phyloP scores from a whole-genome alignment of 2,113 vertebrate genomes.

The Paradisaea rubra region DNA sequence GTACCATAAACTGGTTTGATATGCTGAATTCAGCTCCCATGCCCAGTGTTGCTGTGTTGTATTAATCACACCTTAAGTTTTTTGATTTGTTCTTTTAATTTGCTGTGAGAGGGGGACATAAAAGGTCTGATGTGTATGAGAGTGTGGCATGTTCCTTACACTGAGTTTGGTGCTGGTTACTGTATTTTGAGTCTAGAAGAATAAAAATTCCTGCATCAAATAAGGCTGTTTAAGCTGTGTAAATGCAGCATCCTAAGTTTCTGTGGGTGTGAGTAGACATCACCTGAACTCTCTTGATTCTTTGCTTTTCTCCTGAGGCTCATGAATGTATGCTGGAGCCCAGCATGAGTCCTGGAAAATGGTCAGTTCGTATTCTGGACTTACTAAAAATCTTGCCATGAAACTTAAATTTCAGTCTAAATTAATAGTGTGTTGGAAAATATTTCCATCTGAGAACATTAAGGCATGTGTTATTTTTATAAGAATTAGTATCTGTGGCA shows the following conservation, averaged over 20 bases:
- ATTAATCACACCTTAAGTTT: not conserved
- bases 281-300: not conserved
- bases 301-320: not conserved
- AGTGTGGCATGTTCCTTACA: not conserved
- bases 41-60: not conserved
- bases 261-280: not conserved
- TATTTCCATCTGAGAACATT: not conserved
- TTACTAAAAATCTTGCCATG: not conserved
- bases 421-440: not conserved
- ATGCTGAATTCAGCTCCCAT: not conserved
- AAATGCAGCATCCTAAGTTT: not conserved
- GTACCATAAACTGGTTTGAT: not conserved
- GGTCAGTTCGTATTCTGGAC: not conserved
- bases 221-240: not conserved
- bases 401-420: not conserved
- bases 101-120: not conserved
- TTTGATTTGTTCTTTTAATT: not conserved
- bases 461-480: not conserved
- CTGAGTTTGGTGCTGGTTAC: not conserved
- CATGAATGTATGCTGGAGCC: not conserved
- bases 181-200: not conserved
- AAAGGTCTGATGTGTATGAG: not conserved
- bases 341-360: not conserved
- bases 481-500: not conserved
- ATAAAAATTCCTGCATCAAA: not conserved